Conservation (phyloP, 2,113 vertebrate species). For the Cynoglossus semilaevis region DNA sequence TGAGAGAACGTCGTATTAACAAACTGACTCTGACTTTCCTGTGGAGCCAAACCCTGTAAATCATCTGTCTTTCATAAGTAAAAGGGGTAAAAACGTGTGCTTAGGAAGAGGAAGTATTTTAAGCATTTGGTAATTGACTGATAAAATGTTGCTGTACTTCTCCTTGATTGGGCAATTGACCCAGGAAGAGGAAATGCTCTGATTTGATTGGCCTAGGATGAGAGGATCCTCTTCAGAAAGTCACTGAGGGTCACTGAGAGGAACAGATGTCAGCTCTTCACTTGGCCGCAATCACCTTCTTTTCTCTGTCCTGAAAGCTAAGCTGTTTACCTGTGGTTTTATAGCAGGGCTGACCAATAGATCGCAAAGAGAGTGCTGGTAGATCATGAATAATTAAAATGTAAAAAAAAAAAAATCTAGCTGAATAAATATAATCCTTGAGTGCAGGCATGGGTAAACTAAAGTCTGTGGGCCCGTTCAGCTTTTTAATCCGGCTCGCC, state of each 20-base stretch:
- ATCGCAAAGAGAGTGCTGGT: too few relatives aligned
- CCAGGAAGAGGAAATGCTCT: slow-evolving; percentile 25
- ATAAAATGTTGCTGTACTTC: slow-evolving; percentile 56
- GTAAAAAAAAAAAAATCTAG: too few relatives aligned
- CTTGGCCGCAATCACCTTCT: slow-evolving; percentile 33
- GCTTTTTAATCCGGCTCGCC: too few relatives aligned
- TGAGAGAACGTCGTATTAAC: too few relatives aligned
- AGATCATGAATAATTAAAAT: too few relatives aligned
- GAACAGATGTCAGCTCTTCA: slow-evolving; percentile 33
- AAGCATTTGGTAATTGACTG: slow-evolving; percentile 48
- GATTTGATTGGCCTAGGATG: slow-evolving; percentile 36
- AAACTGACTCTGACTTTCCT: too few relatives aligned
- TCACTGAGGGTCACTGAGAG: slow-evolving; percentile 28
- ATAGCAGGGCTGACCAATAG: too few relatives aligned
- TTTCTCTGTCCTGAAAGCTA: not conserved
- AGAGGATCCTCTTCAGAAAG: slow-evolving; percentile 31
- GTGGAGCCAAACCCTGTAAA: too few relatives aligned
- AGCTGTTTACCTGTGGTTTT: too few relatives aligned
- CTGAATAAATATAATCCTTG: too few relatives aligned
- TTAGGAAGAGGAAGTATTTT: not conserved
- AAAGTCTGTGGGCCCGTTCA: too few relatives aligned
- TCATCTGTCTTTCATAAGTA: not conserved
- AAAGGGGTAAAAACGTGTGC: slow-evolving; percentile 10
- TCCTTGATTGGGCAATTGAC: slow-evolving; percentile 53
- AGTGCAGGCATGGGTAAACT: too few relatives aligned